These are phyloP conservation scores for Caradrina kadenii DNA, from an alignment of 2,888 invertebrate genomes.

Conservation along the genomic window DNA sequence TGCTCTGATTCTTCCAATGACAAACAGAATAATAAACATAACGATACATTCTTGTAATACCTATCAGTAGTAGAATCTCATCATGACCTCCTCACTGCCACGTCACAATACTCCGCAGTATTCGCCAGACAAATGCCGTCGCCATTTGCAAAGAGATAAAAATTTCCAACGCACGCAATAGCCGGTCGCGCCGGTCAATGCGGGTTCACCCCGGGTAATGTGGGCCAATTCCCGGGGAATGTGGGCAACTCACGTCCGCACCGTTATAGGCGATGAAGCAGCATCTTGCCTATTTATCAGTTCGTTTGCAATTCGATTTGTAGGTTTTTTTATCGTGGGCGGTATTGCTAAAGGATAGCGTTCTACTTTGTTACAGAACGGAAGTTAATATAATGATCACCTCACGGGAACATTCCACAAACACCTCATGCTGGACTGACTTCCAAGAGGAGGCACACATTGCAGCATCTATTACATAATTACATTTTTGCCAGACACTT, in stretches of 20 bases:
- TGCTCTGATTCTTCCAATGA: not conserved
- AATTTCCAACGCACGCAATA: conserved; percentile 49
- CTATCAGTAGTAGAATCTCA: not conserved
- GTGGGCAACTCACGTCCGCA: conserved; percentile 52
- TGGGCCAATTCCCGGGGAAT: conserved; percentile 52
- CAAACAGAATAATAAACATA: not conserved
- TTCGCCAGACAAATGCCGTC: conserved; percentile 48
- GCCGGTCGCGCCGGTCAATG: conserved; percentile 34
- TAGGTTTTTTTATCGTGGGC: conserved; percentile 33
- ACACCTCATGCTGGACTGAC: not conserved
- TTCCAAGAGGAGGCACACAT: not conserved
- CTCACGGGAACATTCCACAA: not conserved
- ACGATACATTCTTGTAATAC: not conserved
- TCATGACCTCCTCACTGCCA: not conserved
- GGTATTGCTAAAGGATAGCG: conserved; percentile 19
- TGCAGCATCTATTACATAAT: no score
- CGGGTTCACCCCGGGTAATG: conserved; percentile 50
- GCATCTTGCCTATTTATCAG: conserved; percentile 56
- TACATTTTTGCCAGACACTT: no score
- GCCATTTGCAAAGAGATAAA: conserved; percentile 60
- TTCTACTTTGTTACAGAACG: not conserved
- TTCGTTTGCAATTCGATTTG: conserved; percentile 58
- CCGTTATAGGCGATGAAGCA: conserved; percentile 54
- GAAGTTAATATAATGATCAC: not conserved
- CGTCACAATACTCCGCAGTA: conserved; percentile 14